Evolutionary conservation across 2,113 vertebrate species (phyloP).

Genomic region (Dasyurus viverrinus): DNA sequence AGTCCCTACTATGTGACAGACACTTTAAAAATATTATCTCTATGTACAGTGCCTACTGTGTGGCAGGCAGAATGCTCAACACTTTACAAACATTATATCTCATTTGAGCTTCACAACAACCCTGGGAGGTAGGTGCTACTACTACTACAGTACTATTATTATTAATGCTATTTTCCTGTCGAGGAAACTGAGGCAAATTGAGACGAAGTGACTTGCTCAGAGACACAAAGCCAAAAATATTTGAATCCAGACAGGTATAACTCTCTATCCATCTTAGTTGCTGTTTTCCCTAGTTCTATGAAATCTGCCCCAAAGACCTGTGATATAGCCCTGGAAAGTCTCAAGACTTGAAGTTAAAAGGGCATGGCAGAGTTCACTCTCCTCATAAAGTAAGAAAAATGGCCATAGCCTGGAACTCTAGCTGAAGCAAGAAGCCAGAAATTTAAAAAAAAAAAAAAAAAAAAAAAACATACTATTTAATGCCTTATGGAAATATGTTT

Average conservation of each 20-base stretch:
- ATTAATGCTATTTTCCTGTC: neutral
- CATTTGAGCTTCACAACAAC: neutral
- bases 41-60: no score
- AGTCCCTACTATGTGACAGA: neutral
- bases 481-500: neutral
- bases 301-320: neutral
- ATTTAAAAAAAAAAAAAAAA: neutral
- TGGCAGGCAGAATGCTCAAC: no score
- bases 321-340: neutral
- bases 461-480: neutral
- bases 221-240: neutral
- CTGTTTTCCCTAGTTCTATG: neutral
- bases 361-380: neutral
- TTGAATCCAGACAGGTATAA: neutral
- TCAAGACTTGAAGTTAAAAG: neutral
- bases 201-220: neutral
- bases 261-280: neutral
- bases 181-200: neutral
- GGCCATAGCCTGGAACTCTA: neutral
- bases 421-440: neutral
- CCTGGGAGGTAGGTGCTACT: neutral
- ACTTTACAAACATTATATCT: neutral
- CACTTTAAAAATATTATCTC: neutral
- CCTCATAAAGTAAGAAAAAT: neutral
- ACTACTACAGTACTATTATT: neutral